These are phyloP conservation scores for Myotis vivesi DNA, from an alignment of 2,797 vertebrate species.

Conservation along the genomic window DNA sequence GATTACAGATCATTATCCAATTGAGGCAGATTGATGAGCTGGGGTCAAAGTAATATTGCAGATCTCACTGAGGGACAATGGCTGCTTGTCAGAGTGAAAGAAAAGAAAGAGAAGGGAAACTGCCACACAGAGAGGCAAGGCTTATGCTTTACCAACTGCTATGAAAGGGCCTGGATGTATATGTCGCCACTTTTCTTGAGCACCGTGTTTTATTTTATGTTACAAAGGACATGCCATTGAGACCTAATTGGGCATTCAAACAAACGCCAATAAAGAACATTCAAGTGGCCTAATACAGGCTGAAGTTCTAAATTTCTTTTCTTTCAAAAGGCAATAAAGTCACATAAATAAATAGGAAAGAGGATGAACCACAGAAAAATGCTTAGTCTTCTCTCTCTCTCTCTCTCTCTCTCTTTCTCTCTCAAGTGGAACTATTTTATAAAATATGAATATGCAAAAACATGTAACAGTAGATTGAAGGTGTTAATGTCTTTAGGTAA, in stretches of 20 bases:
- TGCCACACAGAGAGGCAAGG: slow-evolving; percentile 79
- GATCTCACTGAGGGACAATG: slow-evolving; percentile 94
- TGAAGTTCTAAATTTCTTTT: not conserved
- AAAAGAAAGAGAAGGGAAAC: slow-evolving; percentile 83
- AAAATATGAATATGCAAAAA: slow-evolving; percentile 47
- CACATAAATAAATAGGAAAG: not conserved
- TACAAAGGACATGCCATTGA: slow-evolving; percentile 30
- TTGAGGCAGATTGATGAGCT: slow-evolving; percentile 99
- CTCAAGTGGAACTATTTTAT: not conserved
- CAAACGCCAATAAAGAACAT: not conserved
- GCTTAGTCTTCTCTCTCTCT: not conserved
- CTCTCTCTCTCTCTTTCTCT: not conserved
- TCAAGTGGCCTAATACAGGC: not conserved
- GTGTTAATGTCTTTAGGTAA: slow-evolving; percentile 45
- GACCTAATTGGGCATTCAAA: slow-evolving; percentile 69
- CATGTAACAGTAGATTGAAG: not conserved
- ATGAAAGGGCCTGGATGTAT: slow-evolving; percentile 59
- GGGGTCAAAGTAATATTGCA: slow-evolving; percentile 99
- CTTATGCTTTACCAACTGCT: slow-evolving; percentile 71
- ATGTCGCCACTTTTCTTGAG: slow-evolving; percentile 68
- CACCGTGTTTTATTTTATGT: slow-evolving; percentile 63
- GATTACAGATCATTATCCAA: slow-evolving; percentile 99
- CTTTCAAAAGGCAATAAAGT: not conserved
- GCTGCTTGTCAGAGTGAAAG: slow-evolving; percentile 90
- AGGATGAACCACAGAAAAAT: not conserved